A percentile compares a stretch with the other conserved stretches of the same genome.
Conservation (phyloP, 2,797 vertebrate species). For the Centroberyx gerrardi region DNA sequence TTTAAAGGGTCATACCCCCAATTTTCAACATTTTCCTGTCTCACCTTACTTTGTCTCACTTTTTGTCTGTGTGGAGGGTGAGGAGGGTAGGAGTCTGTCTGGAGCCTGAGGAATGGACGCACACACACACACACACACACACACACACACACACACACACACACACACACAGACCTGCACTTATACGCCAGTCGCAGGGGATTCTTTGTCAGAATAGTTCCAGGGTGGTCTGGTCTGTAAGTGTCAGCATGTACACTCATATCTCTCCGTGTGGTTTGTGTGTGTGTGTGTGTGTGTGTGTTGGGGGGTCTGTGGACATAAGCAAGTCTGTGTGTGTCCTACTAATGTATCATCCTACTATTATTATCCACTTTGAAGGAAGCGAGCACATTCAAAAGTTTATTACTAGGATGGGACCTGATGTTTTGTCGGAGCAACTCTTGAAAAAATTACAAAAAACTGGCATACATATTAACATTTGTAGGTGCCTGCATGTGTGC, state of each 20-base stretch:
- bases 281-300: not conserved
- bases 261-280: constrained; percentile 61
- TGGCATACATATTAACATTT: not conserved
- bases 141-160: constrained; percentile 19
- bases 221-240: constrained; percentile 76
- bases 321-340: constrained; percentile 58
- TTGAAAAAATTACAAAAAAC: not conserved
- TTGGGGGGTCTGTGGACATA: constrained; percentile 29
- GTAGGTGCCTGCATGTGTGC: not conserved
- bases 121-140: constrained; percentile 47
- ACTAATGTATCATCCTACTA: constrained; percentile 15
- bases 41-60: constrained; percentile 65
- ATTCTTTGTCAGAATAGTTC: constrained; percentile 64
- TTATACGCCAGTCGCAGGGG: constrained; percentile 35
- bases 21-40: constrained; percentile 50
- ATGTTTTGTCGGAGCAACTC: not conserved
- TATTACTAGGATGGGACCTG: constrained; percentile 9
- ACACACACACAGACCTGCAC: constrained; percentile 17
- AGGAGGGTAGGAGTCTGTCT: not conserved
- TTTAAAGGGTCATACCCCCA: constrained; percentile 43
- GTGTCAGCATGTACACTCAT: constrained; percentile 63
- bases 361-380: not conserved
- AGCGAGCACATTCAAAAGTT: not conserved
- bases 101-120: constrained; percentile 43
- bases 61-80: constrained; percentile 68